Evolutionary conservation across 2,888 invertebrate genomes (phyloP).

Genomic region (Plutella xylostella): DNA sequence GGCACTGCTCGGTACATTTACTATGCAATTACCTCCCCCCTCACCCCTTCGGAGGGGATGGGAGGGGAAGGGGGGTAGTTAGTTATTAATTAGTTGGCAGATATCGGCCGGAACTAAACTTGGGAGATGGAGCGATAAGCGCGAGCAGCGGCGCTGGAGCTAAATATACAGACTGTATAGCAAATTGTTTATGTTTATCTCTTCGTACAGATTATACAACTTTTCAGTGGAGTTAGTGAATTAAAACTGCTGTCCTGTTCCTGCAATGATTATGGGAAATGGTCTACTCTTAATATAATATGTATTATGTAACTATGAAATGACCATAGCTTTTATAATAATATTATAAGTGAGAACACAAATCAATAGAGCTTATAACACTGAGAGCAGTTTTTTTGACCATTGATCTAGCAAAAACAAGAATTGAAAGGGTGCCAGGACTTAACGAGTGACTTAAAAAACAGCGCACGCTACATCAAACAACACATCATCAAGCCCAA

Average conservation of each 20-base stretch:
- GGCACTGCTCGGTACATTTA: too few species aligned
- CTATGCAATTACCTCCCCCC: background rate
- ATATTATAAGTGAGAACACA: background rate
- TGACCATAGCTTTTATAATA: background rate
- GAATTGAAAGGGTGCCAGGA: background rate
- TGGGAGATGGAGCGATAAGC: too few species aligned
- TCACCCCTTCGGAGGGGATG: background rate
- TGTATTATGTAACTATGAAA: background rate
- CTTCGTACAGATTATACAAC: background rate
- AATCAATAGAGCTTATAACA: background rate
- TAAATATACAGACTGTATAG: too few species aligned
- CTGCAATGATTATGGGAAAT: background rate
- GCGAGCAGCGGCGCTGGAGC: too few species aligned
- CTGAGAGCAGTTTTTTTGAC: background rate
- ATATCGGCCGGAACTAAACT: background rate
- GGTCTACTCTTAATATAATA: background rate
- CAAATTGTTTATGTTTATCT: background rate
- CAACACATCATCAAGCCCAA: background rate
- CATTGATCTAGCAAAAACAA: background rate
- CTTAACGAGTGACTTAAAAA: too few species aligned
- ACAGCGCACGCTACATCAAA: background rate
- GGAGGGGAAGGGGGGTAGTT: too few species aligned
- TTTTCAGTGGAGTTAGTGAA: background rate
- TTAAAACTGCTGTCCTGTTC: background rate
- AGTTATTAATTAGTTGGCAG: background rate